Conservation (phyloP, 2,888 invertebrate genomes). For the Neoitamus cyanurus region DNA sequence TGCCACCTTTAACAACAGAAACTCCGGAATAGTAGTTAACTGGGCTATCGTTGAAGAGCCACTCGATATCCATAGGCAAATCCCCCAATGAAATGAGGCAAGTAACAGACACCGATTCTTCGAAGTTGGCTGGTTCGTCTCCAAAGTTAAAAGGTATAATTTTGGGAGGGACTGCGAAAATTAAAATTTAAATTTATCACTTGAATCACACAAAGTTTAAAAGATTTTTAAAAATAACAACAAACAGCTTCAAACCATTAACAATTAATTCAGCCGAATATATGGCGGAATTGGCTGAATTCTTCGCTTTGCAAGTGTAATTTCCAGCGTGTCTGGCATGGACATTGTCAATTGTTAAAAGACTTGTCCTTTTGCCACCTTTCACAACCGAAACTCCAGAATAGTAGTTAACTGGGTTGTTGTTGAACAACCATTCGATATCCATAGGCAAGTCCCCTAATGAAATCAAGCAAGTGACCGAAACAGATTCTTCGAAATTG, state of each 20-base stretch:
- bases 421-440: conserved; percentile 73
- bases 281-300: conserved; percentile 70
- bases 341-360: conserved; percentile 74
- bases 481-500: conserved; percentile 70
- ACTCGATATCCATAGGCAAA: conserved; percentile 76
- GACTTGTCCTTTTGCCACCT: conserved; percentile 70
- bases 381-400: conserved; percentile 64
- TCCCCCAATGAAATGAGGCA: conserved; percentile 76
- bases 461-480: conserved; percentile 69
- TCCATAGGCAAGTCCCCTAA: conserved; percentile 73
- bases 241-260: conserved; percentile 65
- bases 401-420: conserved; percentile 58
- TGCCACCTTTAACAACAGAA: conserved; percentile 64
- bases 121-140: conserved; percentile 70
- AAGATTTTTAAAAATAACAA: neutral
- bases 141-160: conserved; percentile 78
- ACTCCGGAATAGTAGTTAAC: conserved; percentile 65
- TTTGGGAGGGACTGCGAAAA: conserved; percentile 74
- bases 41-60: conserved; percentile 76
- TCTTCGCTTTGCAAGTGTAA: conserved; percentile 74
- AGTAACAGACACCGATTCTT: conserved; percentile 73
- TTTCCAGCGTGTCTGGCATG: conserved; percentile 73
- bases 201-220: neutral
- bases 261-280: conserved; percentile 70
- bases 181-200: neutral